phyloP scores from a whole-genome alignment of 2,888 invertebrate genomes.

The Caprella mutica region DNA sequence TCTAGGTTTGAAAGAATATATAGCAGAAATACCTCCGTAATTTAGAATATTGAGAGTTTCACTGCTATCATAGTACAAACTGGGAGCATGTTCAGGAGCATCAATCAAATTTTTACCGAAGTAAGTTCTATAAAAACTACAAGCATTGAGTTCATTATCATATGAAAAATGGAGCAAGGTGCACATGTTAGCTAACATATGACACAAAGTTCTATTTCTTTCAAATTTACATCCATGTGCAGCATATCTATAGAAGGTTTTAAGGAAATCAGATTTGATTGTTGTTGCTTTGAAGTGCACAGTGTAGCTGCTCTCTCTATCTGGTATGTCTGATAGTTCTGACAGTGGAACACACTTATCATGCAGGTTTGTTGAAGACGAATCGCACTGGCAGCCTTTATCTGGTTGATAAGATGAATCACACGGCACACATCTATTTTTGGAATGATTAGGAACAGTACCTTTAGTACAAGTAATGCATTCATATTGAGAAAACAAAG shows the following conservation, averaged over 20 bases:
- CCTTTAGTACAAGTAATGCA: constrained; percentile 21
- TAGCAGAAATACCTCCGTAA: constrained; percentile 42
- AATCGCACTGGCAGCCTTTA: constrained; percentile 14
- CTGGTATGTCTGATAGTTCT: constrained; percentile 23
- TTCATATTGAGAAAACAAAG: constrained; percentile 3
- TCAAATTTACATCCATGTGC: constrained; percentile 24
- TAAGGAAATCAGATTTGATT: constrained; percentile 16
- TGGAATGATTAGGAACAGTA: constrained; percentile 10
- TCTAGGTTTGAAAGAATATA: constrained; percentile 40
- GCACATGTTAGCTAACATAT: constrained; percentile 34
- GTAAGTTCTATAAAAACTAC: constrained; percentile 26
- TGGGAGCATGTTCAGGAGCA: constrained; percentile 35
- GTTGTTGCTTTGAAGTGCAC: constrained; percentile 12
- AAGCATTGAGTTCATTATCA: constrained; percentile 22
- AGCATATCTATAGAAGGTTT: constrained; percentile 10
- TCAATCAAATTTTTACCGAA: constrained; percentile 23
- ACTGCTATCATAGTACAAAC: constrained; percentile 45
- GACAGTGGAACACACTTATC: constrained; percentile 20
- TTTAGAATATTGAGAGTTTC: constrained; percentile 44
- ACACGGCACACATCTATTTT: constrained; percentile 20
- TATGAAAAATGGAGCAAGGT: constrained; percentile 26
- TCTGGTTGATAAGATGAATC: constrained; percentile 15
- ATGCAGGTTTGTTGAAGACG: constrained; percentile 18
- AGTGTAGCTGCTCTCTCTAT: constrained; percentile 21
- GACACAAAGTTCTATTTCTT: constrained; percentile 33